A percentile compares a stretch with the other conserved stretches of the same genome.
phyloP scores from a whole-genome alignment of 2,113 vertebrate genomes.

The Sprattus sprattus region DNA sequence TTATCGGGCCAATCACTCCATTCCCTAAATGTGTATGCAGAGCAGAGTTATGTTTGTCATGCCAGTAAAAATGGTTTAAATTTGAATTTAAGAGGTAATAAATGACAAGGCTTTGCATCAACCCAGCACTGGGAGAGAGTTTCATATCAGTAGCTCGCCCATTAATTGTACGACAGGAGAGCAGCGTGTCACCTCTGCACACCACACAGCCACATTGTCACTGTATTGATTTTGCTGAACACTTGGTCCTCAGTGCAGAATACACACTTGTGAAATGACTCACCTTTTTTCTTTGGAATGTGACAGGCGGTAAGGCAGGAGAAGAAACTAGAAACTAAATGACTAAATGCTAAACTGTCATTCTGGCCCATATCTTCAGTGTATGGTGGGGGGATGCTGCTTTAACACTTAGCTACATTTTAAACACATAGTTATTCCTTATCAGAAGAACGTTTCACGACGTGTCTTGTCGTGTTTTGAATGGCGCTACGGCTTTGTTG shows the following conservation, averaged over 20 bases:
- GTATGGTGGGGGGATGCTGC: neutral
- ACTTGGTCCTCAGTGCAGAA: slow-evolving; percentile 53
- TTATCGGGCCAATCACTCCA: neutral
- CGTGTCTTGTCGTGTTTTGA: slow-evolving; percentile 53
- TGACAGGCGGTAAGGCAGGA: slow-evolving; percentile 20
- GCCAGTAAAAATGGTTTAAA: slow-evolving; percentile 36
- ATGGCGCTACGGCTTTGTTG: slow-evolving; percentile 52
- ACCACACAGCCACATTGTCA: slow-evolving; percentile 33
- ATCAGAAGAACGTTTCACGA: slow-evolving; percentile 37
- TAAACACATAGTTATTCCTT: slow-evolving; percentile 33
- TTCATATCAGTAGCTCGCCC: neutral
- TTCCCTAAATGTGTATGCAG: neutral
- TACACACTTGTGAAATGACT: neutral
- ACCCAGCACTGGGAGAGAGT: neutral
- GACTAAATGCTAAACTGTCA: slow-evolving; percentile 30
- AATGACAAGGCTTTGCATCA: slow-evolving; percentile 16
- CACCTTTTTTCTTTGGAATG: neutral
- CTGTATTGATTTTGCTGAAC: slow-evolving; percentile 50
- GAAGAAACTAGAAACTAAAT: neutral
- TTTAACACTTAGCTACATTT: slow-evolving; percentile 39
- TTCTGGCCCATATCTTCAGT: slow-evolving; percentile 11
- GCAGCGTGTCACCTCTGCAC: slow-evolving; percentile 25
- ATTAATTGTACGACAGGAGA: slow-evolving; percentile 25
- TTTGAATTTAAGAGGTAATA: slow-evolving; percentile 19
- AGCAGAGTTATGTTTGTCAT: slow-evolving; percentile 18